Conservation (phyloP, 2,888 invertebrate species). For the Lasiommata megera region DNA sequence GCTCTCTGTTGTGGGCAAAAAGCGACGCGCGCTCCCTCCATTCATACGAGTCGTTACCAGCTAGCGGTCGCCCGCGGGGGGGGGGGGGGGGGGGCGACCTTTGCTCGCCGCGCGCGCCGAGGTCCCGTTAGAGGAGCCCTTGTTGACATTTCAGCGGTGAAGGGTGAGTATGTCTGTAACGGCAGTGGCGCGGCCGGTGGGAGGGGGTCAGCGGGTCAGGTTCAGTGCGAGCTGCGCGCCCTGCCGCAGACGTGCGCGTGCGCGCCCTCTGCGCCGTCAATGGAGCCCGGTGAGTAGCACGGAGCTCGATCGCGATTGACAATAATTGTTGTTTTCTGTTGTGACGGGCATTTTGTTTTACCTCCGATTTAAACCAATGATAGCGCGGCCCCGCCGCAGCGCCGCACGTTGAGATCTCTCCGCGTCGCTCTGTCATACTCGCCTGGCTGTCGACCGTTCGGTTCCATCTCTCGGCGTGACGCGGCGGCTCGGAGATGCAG, state of each 20-base stretch:
- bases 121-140: conserved; percentile 36
- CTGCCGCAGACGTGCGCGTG: background rate
- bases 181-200: conserved; percentile 32
- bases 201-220: background rate
- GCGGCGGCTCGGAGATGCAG: no score
- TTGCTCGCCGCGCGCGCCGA: conserved; percentile 26
- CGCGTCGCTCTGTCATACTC: no score
- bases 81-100: conserved; percentile 8
- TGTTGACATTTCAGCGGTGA: conserved; percentile 58
- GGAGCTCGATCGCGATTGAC: background rate
- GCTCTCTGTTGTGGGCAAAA: no score
- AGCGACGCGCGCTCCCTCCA: no score
- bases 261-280: background rate
- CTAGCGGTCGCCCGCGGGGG: background rate
- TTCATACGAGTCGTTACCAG: background rate
- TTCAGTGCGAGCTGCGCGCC: background rate
- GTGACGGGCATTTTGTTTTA: no score
- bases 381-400: no score
- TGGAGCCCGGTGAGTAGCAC: conserved; percentile 1
- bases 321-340: background rate
- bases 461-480: no score
- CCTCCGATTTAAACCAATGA: no score
- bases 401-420: no score
- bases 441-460: no score
- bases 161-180: conserved; percentile 47